Evolutionary conservation across 2,888 invertebrate species (phyloP), one percentile per base, ranked within the genome.

Genomic region (Parelbella ahira): DNA sequence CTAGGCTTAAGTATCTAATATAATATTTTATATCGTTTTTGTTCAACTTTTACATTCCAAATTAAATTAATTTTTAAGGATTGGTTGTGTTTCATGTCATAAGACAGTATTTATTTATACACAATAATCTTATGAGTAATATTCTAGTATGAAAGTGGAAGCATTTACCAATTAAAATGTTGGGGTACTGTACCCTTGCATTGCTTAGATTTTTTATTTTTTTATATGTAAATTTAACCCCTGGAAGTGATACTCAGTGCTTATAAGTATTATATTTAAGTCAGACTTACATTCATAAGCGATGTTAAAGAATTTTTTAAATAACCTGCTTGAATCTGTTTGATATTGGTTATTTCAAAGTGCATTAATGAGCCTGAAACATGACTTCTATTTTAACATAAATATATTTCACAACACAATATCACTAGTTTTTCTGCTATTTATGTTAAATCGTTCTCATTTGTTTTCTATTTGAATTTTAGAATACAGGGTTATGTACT

Each of bases 1-100:
- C 55, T 78, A 79, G 72, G 64, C 56, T 53, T 80, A 80, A 78
- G 78, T 65, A 59, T 51, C 45, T 50, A 34, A 47, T 45, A 23
- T 50, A 44, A 44, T 49, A 44, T 59, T 63, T 66, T 69, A 68
- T 56, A 60, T 30, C 36, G 23, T 28, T 34, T 36, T 34, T 42
- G 42, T 42, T 43, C 19, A 37, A 74, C 58, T 66, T 65, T 61
- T 68, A 79, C 86, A 86, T 84, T 86, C 86, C 86, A 81, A 76
- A 74, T 76, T 78, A 69, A 43, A 68, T 49, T 52, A 55, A 54
- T 59, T 68, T 63, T 54, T 61, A 54, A 42, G 21, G 27, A 74
- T 79, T 63, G 80, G 80, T 80, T 81, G 81, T 81, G 78, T 70
- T 24, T 39, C 19, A 19, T 43, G 43, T 36, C 15, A n/a, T 12